These are phyloP conservation scores for Morpho helenor DNA, from an alignment of 2,888 invertebrate species.

Conservation along the genomic window DNA sequence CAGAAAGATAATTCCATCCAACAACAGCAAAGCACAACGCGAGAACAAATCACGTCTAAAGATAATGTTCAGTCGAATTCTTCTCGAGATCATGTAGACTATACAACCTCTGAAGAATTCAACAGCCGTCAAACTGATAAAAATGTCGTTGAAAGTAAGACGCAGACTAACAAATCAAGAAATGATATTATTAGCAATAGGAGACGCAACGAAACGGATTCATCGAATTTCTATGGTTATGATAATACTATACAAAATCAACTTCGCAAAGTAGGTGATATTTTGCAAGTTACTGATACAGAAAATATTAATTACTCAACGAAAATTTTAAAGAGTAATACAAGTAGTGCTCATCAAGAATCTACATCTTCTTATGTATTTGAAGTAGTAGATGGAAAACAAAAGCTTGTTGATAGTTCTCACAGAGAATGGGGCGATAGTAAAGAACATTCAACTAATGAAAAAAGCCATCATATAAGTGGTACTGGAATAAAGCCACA, in stretches of 20 bases:
- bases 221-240: slow-evolving; percentile 70
- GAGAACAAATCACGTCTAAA: slow-evolving; percentile 43
- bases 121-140: slow-evolving; percentile 15
- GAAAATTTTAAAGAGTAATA: slow-evolving; percentile 76
- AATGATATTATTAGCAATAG: slow-evolving; percentile 42
- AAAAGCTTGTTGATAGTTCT: slow-evolving; percentile 77
- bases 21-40: slow-evolving; percentile 51
- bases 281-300: slow-evolving; percentile 57
- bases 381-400: slow-evolving; percentile 81
- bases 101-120: slow-evolving; percentile 27
- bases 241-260: slow-evolving; percentile 67
- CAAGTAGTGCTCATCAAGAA: slow-evolving; percentile 79
- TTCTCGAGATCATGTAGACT: slow-evolving; percentile 29
- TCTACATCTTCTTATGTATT: slow-evolving; percentile 82
- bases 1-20: slow-evolving; percentile 64
- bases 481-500: slow-evolving; percentile 79
- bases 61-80: slow-evolving; percentile 14
- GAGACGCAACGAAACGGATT: slow-evolving; percentile 58
- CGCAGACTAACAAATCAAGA: slow-evolving; percentile 36
- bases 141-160: slow-evolving; percentile 30
- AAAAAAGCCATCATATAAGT: slow-evolving; percentile 73
- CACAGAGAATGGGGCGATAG: slow-evolving; percentile 80
- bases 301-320: slow-evolving; percentile 65
- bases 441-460: slow-evolving; percentile 70
- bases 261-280: slow-evolving; percentile 64